Conservation (phyloP, 2,113 vertebrate genomes). For the Budorcas taxicolor region DNA sequence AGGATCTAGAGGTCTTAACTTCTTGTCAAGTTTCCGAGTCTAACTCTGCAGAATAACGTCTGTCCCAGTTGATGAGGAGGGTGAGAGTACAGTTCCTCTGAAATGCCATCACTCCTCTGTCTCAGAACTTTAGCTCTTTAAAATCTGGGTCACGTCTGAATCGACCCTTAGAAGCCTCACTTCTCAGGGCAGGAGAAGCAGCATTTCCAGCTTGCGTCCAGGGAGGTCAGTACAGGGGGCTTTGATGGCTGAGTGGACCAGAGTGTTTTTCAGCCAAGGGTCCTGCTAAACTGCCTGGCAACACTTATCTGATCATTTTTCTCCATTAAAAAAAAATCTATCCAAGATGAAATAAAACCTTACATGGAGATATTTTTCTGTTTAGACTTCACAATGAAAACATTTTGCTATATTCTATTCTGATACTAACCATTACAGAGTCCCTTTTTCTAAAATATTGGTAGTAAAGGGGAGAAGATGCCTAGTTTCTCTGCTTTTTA, state of each 20-base stretch:
- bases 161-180: neutral
- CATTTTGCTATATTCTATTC: neutral
- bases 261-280: neutral
- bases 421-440: neutral
- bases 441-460: constrained; percentile 41
- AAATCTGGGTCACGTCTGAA: neutral
- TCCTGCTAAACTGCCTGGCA: neutral
- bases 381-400: constrained; percentile 12
- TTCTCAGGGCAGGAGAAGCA: neutral
- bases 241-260: neutral
- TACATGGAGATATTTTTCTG: neutral
- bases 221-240: neutral
- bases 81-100: constrained; percentile 20
- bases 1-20: neutral
- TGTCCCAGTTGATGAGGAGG: constrained; percentile 3
- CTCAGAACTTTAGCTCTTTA: neutral
- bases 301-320: neutral
- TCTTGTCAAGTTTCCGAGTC: constrained; percentile 35
- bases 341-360: constrained; percentile 15
- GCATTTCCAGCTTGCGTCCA: neutral
- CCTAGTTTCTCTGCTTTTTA: neutral
- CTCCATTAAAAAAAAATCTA: neutral
- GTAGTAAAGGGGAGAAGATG: neutral
- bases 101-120: neutral
- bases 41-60: neutral